Evolutionary conservation across 2,113 vertebrate species (phyloP).

Genomic region (Melanocharis versteri): DNA sequence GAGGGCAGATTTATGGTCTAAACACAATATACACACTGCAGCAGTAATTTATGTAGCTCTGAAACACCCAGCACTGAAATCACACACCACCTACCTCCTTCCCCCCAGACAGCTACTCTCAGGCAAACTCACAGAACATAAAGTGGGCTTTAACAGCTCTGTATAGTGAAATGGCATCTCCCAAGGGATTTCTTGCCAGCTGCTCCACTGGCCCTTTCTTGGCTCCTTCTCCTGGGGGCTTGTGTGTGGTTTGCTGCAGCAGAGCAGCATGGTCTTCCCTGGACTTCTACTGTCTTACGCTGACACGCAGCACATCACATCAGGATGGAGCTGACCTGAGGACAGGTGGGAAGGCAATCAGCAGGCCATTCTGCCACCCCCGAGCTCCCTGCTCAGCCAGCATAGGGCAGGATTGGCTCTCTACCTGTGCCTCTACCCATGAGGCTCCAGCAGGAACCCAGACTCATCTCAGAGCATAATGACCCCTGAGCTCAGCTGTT

Average conservation of each 20-base stretch:
- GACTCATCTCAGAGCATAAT: neutral
- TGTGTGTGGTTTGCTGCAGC: neutral
- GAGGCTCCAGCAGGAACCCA: neutral
- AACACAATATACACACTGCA: rapidly evolving
- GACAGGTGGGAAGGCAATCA: neutral
- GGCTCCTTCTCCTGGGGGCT: neutral
- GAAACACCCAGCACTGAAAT: neutral
- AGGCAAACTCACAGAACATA: neutral
- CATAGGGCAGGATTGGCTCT: neutral
- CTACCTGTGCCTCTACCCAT: neutral
- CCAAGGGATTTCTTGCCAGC: neutral
- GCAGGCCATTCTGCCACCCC: neutral
- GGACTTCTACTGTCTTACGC: neutral
- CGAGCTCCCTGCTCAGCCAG: neutral
- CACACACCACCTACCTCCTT: neutral
- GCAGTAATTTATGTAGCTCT: neutral
- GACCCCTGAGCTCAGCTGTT: neutral
- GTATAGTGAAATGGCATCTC: rapidly evolving
- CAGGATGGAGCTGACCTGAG: rapidly evolving
- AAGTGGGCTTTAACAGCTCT: neutral
- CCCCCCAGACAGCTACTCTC: neutral
- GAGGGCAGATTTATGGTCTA: neutral
- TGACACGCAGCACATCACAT: rapidly evolving
- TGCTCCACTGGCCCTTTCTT: neutral
- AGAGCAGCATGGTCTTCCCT: rapidly evolving